These are phyloP conservation scores for Dicerorhinus sumatrensis DNA, from an alignment of 2,113 vertebrate species.

Conservation along the genomic window DNA sequence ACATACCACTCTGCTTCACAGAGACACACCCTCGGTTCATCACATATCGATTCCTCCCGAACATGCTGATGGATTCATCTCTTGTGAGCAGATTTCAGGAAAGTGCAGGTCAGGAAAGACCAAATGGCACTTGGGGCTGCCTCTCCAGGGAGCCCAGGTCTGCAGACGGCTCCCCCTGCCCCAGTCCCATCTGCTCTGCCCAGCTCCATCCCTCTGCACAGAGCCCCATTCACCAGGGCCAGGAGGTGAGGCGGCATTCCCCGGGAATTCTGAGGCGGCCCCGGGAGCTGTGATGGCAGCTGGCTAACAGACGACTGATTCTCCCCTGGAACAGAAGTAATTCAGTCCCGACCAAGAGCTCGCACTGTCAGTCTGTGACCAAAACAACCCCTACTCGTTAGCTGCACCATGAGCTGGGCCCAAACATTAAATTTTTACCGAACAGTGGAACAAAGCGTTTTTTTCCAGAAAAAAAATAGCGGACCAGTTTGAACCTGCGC, in stretches of 20 bases:
- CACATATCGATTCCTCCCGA: fast-evolving
- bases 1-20: background rate
- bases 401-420: background rate
- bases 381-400: constrained; percentile 20
- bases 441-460: constrained; percentile 43
- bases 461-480: background rate
- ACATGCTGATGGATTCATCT: background rate
- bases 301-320: background rate
- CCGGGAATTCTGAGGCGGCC: background rate
- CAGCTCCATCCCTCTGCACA: background rate
- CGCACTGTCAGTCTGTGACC: background rate
- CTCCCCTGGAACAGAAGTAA: constrained; percentile 61
- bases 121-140: background rate
- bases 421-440: constrained; percentile 41
- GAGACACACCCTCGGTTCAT: background rate
- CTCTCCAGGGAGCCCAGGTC: background rate
- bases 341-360: constrained; percentile 10
- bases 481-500: constrained; percentile 34
- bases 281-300: background rate
- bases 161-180: fast-evolving
- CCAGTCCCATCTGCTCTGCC: fast-evolving
- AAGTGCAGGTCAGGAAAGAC: background rate
- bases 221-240: background rate
- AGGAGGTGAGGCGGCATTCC: background rate
- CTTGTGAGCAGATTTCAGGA: background rate